Evolutionary conservation across 2,113 vertebrate genomes (phyloP).

Genomic region (Jacana jacana): DNA sequence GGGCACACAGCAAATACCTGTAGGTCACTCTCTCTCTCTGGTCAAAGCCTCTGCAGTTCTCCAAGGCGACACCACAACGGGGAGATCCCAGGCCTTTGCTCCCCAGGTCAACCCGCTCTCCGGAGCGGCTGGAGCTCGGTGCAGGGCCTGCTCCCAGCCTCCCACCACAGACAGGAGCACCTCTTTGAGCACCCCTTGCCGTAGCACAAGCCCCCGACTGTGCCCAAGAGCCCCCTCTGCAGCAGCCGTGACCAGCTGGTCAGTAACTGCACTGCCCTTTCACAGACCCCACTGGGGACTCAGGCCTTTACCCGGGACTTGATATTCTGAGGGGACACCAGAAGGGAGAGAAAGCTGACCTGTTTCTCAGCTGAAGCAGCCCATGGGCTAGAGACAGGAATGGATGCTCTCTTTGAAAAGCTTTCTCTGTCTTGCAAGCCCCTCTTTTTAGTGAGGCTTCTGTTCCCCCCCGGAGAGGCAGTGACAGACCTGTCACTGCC

Average conservation of each 20-base stretch:
- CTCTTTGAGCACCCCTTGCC: no score
- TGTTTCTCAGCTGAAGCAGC: background rate
- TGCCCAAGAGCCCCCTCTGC: background rate
- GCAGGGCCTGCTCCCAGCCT: background rate
- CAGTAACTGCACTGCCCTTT: background rate
- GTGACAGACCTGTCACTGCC: background rate
- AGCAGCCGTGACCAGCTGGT: background rate
- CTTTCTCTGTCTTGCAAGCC: background rate
- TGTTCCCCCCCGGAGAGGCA: background rate
- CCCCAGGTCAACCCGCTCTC: background rate
- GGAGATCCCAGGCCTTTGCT: background rate
- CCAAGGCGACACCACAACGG: background rate
- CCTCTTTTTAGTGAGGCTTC: background rate
- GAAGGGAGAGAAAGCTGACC: background rate
- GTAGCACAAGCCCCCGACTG: background rate
- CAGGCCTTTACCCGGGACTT: background rate
- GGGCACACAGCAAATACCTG: background rate
- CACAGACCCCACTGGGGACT: background rate
- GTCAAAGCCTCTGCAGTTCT: background rate
- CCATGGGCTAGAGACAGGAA: background rate
- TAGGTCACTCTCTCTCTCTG: background rate
- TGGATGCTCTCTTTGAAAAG: background rate
- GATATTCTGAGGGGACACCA: background rate
- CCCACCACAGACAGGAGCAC: background rate
- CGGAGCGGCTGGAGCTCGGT: accelerated